Conservation (phyloP, 2,113 vertebrate species). For the Gymnobelideus leadbeateri region DNA sequence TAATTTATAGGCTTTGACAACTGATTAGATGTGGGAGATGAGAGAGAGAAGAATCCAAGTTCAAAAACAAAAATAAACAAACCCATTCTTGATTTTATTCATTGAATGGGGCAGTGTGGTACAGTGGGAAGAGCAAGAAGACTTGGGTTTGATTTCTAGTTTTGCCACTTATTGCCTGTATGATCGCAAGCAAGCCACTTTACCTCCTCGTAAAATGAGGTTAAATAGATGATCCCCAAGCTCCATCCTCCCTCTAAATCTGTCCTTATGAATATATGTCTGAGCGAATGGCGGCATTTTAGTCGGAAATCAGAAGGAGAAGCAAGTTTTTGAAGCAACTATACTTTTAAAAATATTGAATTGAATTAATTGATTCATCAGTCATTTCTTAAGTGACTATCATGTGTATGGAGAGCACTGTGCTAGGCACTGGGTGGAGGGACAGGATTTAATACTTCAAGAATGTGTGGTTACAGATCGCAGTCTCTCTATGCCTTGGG, state of each 20-base stretch:
- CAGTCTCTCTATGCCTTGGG: background rate
- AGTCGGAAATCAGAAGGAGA: background rate
- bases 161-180: background rate
- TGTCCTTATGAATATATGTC: background rate
- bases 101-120: background rate
- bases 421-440: background rate
- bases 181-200: background rate
- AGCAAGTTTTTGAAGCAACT: background rate
- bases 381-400: background rate
- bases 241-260: background rate
- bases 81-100: background rate
- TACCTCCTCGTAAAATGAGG: background rate
- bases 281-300: background rate
- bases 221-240: background rate
- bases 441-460: background rate
- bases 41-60: background rate
- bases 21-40: background rate
- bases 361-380: background rate
- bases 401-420: background rate
- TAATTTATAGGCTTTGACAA: background rate
- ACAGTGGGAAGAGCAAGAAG: background rate
- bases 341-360: background rate
- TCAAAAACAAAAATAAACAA: background rate
- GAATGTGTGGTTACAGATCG: background rate
- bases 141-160: background rate